Percentiles rank a stretch among this genome's conserved stretches.
phyloP scores from a whole-genome alignment of 2,113 vertebrate genomes.

The Mustelus asterias region DNA sequence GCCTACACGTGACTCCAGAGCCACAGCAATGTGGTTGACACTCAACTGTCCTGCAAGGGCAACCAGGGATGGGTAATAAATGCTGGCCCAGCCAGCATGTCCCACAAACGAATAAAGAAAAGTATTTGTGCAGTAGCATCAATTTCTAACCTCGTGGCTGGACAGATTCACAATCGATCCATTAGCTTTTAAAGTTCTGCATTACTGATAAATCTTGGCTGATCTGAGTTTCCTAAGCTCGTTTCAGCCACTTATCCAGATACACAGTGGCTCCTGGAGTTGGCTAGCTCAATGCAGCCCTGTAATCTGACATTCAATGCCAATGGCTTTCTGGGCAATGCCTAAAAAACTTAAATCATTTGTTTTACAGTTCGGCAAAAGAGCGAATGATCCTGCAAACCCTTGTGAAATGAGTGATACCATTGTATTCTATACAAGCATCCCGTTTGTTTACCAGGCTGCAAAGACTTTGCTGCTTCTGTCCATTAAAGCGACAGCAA shows the following conservation, averaged over 20 bases:
- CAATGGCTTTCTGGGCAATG: background rate
- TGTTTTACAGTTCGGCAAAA: slow-evolving; percentile 5
- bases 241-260: background rate
- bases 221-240: background rate
- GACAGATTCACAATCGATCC: background rate
- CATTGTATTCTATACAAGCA: background rate
- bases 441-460: background rate
- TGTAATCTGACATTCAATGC: background rate
- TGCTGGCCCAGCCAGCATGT: too few relatives aligned
- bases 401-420: background rate
- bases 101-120: too few relatives aligned
- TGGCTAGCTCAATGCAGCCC: background rate
- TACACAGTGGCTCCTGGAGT: background rate
- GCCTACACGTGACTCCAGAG: too few relatives aligned
- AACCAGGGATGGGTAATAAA: too few relatives aligned
- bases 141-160: background rate
- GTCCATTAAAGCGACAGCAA: background rate
- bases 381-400: background rate
- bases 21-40: too few relatives aligned
- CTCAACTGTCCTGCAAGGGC: too few relatives aligned
- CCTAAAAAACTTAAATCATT: background rate
- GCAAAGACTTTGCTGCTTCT: background rate
- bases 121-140: too few relatives aligned
- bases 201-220: background rate
- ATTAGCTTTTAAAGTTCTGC: background rate